phyloP scores from a whole-genome alignment of 2,113 vertebrate genomes.

The Dipodomys merriami region DNA sequence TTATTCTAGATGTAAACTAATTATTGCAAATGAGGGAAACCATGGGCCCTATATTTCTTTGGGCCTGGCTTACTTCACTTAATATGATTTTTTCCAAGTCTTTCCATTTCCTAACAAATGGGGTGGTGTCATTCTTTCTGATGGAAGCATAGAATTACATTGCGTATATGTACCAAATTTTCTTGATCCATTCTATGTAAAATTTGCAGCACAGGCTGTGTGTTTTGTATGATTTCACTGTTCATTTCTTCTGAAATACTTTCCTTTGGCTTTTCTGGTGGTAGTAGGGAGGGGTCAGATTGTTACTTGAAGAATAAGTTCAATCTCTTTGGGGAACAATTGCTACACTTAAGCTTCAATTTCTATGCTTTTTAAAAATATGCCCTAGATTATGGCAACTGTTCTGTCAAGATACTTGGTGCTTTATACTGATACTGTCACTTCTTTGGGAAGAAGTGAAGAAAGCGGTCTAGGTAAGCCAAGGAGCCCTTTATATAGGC shows the following conservation, averaged over 20 bases:
- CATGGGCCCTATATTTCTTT: no score
- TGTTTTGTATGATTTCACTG: neutral
- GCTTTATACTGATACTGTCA: neutral
- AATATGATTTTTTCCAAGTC: no score
- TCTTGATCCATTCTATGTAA: neutral
- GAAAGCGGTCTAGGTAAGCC: neutral
- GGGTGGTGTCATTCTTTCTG: no score
- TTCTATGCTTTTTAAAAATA: neutral
- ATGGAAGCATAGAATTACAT: no score
- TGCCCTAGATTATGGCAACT: neutral
- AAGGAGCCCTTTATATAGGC: neutral
- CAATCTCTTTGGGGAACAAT: neutral
- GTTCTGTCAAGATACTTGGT: neutral
- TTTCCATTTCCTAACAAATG: no score
- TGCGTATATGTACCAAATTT: no score
- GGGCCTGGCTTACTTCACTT: no score
- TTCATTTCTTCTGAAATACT: neutral
- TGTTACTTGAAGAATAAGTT: neutral
- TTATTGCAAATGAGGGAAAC: no score
- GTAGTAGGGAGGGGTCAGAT: neutral
- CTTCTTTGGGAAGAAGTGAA: neutral
- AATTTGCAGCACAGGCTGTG: neutral
- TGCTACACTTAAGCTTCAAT: neutral
- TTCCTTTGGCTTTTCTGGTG: slow-evolving; percentile 29
- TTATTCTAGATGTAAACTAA: no score